phyloP scores from a whole-genome alignment of 1,140 invertebrate genomes.

The Teleogryllus occipitalis region DNA sequence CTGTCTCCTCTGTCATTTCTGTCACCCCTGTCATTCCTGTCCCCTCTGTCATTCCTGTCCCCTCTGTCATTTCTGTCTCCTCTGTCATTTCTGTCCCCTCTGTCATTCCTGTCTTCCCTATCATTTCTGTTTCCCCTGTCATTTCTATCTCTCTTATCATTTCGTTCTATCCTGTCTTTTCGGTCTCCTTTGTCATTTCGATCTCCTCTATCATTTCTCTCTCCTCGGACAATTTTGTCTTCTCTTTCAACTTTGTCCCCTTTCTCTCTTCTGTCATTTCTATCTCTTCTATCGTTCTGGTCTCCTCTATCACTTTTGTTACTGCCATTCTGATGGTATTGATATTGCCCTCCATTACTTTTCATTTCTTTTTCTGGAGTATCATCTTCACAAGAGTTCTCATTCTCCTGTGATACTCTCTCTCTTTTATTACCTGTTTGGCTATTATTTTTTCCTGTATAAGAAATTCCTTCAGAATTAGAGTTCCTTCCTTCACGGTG shows the following conservation, averaged over 20 bases:
- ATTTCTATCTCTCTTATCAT: background rate
- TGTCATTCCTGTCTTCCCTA: background rate
- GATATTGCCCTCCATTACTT: too few relatives aligned
- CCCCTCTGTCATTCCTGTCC: background rate
- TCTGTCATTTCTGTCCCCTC: background rate
- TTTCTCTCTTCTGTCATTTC: background rate
- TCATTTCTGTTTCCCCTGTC: background rate
- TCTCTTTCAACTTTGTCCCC: background rate
- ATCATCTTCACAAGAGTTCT: background rate
- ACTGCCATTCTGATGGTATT: too few relatives aligned
- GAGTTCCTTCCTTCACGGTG: background rate
- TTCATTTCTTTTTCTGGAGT: too few relatives aligned
- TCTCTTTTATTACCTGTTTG: background rate
- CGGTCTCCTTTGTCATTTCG: background rate
- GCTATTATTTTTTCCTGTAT: background rate
- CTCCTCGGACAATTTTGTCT: background rate
- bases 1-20: background rate
- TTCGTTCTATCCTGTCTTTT: background rate
- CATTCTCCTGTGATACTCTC: background rate
- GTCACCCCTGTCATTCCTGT: background rate
- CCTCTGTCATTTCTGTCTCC: background rate
- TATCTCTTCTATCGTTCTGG: background rate
- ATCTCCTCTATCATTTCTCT: background rate
- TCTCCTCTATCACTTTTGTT: background rate
- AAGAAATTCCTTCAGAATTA: background rate